These are phyloP conservation scores for Steinernema feltiae DNA, from an alignment of 1,140 invertebrate species.

Conservation along the genomic window DNA sequence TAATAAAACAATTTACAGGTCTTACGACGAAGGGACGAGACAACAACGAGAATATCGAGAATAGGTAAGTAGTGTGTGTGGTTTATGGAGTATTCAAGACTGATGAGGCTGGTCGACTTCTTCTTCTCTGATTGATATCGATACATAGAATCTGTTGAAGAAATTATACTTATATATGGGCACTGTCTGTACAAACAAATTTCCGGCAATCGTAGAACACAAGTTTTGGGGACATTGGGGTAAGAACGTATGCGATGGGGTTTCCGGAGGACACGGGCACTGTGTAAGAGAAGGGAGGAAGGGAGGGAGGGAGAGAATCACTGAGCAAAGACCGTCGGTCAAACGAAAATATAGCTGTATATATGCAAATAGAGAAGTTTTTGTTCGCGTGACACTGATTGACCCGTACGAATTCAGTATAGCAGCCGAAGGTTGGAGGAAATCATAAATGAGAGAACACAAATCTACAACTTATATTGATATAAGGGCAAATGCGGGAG, in stretches of 20 bases:
- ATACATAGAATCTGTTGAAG: not conserved
- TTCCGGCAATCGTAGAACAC: not conserved
- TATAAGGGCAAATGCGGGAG: not conserved
- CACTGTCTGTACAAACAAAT: not conserved
- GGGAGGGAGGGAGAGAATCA: not conserved
- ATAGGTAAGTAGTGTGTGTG: not conserved
- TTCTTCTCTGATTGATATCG: too few relatives aligned
- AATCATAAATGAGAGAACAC: not conserved
- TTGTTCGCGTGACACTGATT: constrained; percentile 6
- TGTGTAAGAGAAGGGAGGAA: not conserved
- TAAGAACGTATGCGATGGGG: not conserved
- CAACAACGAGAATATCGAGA: not conserved
- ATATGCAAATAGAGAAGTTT: not conserved
- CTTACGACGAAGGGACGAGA: not conserved
- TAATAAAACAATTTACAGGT: not conserved
- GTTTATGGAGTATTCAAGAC: not conserved
- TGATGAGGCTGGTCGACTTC: not conserved
- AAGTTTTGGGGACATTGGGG: too few relatives aligned
- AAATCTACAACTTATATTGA: not conserved
- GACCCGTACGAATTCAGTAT: not conserved
- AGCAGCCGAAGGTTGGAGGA: not conserved
- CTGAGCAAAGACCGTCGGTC: constrained; percentile 4
- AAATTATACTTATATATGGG: not conserved
- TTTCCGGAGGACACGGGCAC: not conserved
- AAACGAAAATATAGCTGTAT: not conserved